These are phyloP conservation scores for Mimachlamys varia DNA, from an alignment of 2,888 invertebrate genomes.

Conservation along the genomic window DNA sequence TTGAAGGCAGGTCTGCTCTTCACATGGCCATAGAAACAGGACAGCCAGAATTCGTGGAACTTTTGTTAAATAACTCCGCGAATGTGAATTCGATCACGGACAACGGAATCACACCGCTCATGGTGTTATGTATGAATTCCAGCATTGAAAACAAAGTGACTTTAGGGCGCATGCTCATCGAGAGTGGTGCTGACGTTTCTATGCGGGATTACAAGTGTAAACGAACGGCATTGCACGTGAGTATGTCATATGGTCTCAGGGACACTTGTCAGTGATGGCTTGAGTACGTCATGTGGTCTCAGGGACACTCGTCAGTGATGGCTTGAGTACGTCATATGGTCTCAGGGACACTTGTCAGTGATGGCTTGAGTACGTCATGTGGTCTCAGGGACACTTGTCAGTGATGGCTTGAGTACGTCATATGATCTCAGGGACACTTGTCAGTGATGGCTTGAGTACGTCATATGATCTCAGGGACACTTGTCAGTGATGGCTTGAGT, in stretches of 20 bases:
- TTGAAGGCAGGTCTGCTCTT: neutral
- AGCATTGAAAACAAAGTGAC: neutral
- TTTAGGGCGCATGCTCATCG: neutral
- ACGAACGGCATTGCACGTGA: neutral
- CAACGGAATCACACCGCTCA: neutral
- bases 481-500: too few relatives aligned
- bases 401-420: too few relatives aligned
- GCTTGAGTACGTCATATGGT: too few relatives aligned
- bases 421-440: too few relatives aligned
- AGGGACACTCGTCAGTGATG: too few relatives aligned
- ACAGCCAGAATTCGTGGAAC: neutral
- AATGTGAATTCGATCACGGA: neutral
- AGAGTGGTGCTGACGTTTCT: neutral
- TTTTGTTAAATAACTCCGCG: neutral
- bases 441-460: too few relatives aligned
- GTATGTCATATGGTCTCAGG: neutral
- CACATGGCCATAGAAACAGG: slow-evolving; percentile 10
- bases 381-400: too few relatives aligned
- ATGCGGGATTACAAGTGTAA: slow-evolving; percentile 6
- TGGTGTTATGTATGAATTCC: neutral
- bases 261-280: too few relatives aligned
- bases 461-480: too few relatives aligned
- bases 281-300: too few relatives aligned
- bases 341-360: too few relatives aligned
- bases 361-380: too few relatives aligned